These are phyloP conservation scores for Lepisosteus oculatus DNA, from an alignment of 2,113 vertebrate genomes.

Conservation along the genomic window DNA sequence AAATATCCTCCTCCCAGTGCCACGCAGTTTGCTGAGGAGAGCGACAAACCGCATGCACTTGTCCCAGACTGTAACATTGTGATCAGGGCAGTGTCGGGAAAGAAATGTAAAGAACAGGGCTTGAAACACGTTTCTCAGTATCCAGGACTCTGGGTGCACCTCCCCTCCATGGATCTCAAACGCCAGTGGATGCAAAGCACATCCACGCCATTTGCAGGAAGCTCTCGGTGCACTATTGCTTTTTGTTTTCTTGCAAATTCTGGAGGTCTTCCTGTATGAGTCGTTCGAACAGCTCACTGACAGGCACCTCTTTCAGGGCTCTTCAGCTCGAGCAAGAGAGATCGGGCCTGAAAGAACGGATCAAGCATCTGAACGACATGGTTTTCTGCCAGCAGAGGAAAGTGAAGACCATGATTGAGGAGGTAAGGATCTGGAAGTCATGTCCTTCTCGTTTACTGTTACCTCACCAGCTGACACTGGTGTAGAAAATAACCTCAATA, in stretches of 20 bases:
- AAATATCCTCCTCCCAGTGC: no score
- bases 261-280: neutral
- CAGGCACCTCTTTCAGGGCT: slow-evolving; percentile 59
- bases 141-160: no score
- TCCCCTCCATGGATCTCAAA: no score
- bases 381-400: slow-evolving; percentile 97
- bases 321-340: slow-evolving; percentile 77
- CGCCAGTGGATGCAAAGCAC: no score
- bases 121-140: neutral
- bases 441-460: neutral
- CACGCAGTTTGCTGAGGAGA: no score
- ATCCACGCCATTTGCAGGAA: no score
- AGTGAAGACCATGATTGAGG: slow-evolving; percentile 96
- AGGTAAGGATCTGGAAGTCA: slow-evolving; percentile 65
- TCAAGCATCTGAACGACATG: slow-evolving; percentile 95
- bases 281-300: neutral
- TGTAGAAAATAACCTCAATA: no score
- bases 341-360: slow-evolving; percentile 80
- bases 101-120: no score
- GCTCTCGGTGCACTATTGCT: neutral
- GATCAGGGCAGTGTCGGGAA: no score
- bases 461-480: no score
- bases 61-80: no score
- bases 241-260: neutral
- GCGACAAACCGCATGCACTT: no score